Percentiles rank a stretch among this genome's conserved stretches.
Conservation (phyloP, 2,797 vertebrate species). For the Sebastes miniatus region DNA sequence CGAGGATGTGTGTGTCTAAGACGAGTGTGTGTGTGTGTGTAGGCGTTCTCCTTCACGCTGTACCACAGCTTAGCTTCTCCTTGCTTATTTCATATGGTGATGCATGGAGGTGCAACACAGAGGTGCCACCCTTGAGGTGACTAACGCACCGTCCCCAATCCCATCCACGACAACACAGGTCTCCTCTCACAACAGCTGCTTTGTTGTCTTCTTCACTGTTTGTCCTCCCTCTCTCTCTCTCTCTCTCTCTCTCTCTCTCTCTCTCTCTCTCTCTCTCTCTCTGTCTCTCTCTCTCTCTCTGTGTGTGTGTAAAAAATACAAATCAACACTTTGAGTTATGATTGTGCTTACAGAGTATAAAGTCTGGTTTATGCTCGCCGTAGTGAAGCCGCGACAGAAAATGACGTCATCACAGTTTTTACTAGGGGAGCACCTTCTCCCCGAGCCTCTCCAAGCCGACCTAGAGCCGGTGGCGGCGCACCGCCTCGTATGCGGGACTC, state of each 20-base stretch:
- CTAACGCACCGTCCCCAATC: slow-evolving; percentile 69
- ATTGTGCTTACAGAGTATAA: neutral
- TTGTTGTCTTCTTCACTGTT: slow-evolving; percentile 3
- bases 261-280: neutral
- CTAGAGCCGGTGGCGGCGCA: too few species aligned
- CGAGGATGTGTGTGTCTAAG: slow-evolving; percentile 34
- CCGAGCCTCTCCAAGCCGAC: too few species aligned
- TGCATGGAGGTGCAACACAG: slow-evolving; percentile 59
- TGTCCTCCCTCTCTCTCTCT: neutral
- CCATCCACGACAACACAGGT: slow-evolving; percentile 51
- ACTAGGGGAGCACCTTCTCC: too few species aligned
- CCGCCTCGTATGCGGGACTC: too few species aligned
- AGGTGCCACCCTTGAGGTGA: slow-evolving; percentile 69
- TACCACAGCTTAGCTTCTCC: slow-evolving; percentile 57
- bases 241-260: neutral
- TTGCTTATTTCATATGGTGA: slow-evolving; percentile 59
- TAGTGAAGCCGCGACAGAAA: too few species aligned
- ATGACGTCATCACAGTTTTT: too few species aligned
- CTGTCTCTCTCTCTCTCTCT: too few species aligned
- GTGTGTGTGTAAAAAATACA: neutral
- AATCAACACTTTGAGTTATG: neutral
- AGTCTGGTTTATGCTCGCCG: too few species aligned
- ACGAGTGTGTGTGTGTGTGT: slow-evolving; percentile 22
- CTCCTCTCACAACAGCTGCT: slow-evolving; percentile 29
- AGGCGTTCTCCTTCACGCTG: slow-evolving; percentile 57